Evolutionary conservation across 2,797 vertebrate species (phyloP).

Genomic region (Enteromius fasciolatus): DNA sequence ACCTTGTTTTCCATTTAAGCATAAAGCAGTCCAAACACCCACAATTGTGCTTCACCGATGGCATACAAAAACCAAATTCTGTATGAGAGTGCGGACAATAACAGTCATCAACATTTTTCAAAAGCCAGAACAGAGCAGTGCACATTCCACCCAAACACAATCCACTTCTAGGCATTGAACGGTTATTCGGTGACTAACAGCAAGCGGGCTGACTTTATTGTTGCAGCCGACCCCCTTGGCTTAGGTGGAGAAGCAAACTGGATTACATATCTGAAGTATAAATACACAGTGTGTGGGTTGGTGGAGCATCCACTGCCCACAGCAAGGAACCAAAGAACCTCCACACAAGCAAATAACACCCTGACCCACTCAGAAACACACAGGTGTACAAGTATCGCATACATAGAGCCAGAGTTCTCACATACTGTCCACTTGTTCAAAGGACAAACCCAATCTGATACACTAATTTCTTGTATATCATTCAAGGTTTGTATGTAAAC

Average conservation of each 20-base stretch:
- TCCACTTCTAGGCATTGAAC: slow-evolving; percentile 34
- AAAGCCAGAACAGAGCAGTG: slow-evolving; percentile 50
- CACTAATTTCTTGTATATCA: background rate
- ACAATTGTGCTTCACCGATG: background rate
- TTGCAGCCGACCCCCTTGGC: slow-evolving; percentile 53
- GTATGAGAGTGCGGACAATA: background rate
- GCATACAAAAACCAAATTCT: background rate
- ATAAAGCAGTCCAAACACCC: slow-evolving; percentile 5
- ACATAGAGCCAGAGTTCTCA: background rate
- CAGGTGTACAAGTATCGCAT: slow-evolving; percentile 31
- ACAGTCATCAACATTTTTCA: slow-evolving; percentile 27
- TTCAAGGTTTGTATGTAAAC: background rate
- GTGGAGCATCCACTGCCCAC: slow-evolving; percentile 67
- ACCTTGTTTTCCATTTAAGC: background rate
- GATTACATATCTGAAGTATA: slow-evolving; percentile 66
- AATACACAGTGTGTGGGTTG: slow-evolving; percentile 78
- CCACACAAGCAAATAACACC: slow-evolving; percentile 29
- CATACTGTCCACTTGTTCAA: background rate
- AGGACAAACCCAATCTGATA: background rate
- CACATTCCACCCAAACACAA: slow-evolving; percentile 45
- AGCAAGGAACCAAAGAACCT: slow-evolving; percentile 59
- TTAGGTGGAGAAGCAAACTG: slow-evolving; percentile 48
- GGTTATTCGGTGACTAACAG: slow-evolving; percentile 46
- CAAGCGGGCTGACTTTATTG: slow-evolving; percentile 47
- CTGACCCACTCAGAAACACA: slow-evolving; percentile 33